Evolutionary conservation across 2,888 invertebrate genomes (phyloP).

Genomic region (Fissipunctia ypsillon): DNA sequence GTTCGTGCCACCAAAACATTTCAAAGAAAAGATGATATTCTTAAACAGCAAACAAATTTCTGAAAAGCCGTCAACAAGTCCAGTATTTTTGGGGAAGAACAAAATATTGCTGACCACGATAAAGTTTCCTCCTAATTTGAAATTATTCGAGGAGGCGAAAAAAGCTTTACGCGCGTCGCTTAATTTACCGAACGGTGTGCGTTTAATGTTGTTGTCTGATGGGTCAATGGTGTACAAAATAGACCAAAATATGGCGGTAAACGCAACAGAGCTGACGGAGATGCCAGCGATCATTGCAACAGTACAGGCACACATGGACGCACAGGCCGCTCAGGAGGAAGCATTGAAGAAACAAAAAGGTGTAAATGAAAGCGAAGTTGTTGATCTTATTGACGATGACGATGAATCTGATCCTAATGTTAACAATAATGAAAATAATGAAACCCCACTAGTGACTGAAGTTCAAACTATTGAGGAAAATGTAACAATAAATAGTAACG

Average conservation of each 20-base stretch:
- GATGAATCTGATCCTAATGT: constrained; percentile 15
- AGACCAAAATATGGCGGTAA: constrained; percentile 66
- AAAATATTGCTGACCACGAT: constrained; percentile 83
- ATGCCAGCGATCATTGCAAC: constrained; percentile 71
- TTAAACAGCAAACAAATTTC: constrained; percentile 68
- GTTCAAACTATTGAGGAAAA: not conserved
- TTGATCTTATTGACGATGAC: constrained; percentile 60
- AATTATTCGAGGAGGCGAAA: constrained; percentile 35
- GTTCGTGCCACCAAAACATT: constrained; percentile 23
- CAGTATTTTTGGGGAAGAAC: constrained; percentile 81
- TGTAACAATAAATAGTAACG: not conserved
- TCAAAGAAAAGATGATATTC: constrained; percentile 59
- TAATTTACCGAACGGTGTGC: constrained; percentile 72
- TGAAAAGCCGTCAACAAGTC: constrained; percentile 63
- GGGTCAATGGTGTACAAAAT: constrained; percentile 70
- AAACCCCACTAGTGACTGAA: not conserved
- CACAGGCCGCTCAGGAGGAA: not conserved
- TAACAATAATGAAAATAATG: constrained; percentile 7
- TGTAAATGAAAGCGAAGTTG: constrained; percentile 43
- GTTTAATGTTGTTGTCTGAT: constrained; percentile 69
- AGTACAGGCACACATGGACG: constrained; percentile 73
- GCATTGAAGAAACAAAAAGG: not conserved
- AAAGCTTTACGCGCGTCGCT: constrained; percentile 24
- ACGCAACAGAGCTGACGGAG: constrained; percentile 58
- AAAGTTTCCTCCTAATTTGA: constrained; percentile 65